A percentile compares a stretch with the other conserved stretches of the same genome.
phyloP scores from a whole-genome alignment of 1,140 invertebrate genomes.

The Heliconius melpomene region DNA sequence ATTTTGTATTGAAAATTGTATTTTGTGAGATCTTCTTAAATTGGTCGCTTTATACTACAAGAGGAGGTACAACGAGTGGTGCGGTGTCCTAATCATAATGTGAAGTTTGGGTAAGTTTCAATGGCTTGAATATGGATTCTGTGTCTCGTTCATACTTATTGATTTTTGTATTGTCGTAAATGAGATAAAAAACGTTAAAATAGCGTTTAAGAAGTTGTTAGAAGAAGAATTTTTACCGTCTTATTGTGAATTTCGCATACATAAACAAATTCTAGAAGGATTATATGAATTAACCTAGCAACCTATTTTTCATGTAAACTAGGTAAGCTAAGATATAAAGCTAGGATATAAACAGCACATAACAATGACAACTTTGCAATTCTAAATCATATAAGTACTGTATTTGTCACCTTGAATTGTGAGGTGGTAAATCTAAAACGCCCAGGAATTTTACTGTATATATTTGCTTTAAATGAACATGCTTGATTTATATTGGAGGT shows the following conservation, averaged over 20 bases:
- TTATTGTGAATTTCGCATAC: neutral
- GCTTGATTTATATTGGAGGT: neutral
- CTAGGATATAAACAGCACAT: neutral
- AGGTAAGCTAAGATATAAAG: neutral
- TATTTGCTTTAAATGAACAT: neutral
- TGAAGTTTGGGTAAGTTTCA: conserved; percentile 45
- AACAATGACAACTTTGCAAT: neutral
- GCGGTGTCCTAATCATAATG: conserved; percentile 44
- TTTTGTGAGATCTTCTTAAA: conserved; percentile 46
- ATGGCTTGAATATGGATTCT: conserved; percentile 45
- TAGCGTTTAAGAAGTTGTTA: neutral
- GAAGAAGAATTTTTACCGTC: neutral
- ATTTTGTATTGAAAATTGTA: conserved; percentile 44
- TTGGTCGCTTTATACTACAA: conserved; percentile 51
- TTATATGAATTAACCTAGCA: neutral
- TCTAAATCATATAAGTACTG: neutral
- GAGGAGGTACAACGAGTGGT: conserved; percentile 45
- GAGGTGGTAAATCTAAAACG: neutral
- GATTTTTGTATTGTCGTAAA: neutral
- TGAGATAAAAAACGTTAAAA: neutral
- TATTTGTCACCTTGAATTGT: neutral
- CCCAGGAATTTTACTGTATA: neutral
- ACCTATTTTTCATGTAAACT: conserved; percentile 4
- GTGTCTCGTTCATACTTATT: conserved; percentile 39
- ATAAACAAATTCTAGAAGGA: conserved; percentile 1